Conservation (phyloP, 1,140 invertebrate species). For the Ganaspis sp. region DNA sequence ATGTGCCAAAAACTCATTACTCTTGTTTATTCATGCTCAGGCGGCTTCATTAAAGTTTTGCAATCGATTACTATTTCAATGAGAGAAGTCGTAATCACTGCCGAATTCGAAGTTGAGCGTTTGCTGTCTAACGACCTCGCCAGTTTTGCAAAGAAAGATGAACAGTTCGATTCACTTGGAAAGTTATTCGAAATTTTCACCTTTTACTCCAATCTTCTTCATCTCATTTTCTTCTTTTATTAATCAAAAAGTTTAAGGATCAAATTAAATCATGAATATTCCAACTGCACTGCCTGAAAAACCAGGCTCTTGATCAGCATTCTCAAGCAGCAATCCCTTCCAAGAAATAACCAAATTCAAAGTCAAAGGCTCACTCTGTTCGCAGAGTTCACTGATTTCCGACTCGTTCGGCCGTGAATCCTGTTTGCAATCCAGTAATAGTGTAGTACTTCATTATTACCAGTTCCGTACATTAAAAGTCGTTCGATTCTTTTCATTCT, state of each 20-base stretch:
- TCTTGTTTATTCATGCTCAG: constrained; percentile 48
- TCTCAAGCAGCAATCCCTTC: neutral
- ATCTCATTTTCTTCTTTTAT: constrained; percentile 14
- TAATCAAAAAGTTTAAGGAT: constrained; percentile 5
- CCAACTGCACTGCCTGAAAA: neutral
- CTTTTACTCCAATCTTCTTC: neutral
- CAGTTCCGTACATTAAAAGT: neutral
- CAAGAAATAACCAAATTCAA: constrained; percentile 5
- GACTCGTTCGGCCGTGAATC: constrained; percentile 16
- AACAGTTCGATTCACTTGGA: neutral
- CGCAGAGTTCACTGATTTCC: constrained; percentile 16
- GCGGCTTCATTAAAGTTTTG: constrained; percentile 62
- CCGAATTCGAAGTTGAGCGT: constrained; percentile 57
- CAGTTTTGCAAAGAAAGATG: neutral
- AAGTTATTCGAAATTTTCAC: constrained; percentile 5
- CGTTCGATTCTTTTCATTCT: no score
- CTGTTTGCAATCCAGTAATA: constrained; percentile 2
- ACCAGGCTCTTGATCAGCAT: neutral
- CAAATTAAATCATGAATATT: constrained; percentile 27
- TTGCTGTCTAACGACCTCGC: constrained; percentile 16
- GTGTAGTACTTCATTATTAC: neutral
- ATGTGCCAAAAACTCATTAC: constrained; percentile 6
- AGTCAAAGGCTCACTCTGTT: constrained; percentile 5
- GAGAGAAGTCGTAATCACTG: constrained; percentile 54
- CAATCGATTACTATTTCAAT: constrained; percentile 56